Base-by-base conservation (phyloP, 1,140 invertebrate genomes). In the Anastrepha obliqua region DNA sequence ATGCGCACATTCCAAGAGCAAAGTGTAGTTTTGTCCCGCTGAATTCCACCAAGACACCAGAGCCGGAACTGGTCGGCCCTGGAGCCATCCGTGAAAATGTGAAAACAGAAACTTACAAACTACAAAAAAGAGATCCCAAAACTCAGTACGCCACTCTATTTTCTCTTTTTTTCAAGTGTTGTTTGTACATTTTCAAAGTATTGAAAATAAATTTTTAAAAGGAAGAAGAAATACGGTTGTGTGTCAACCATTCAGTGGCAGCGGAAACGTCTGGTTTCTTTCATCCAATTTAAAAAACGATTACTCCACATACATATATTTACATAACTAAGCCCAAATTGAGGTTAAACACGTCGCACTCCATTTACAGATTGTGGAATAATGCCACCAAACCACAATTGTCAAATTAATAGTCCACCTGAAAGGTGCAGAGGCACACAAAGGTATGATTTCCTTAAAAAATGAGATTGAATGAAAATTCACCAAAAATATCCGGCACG, bases 201-300 rank as follows among this genome's bases (percentile, higher is more conserved):
- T 29, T 29, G 29, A 29, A 29, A 29, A 29, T 29, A 29, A 0
- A 29, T 29, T 29, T 29, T 29, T 29, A 29, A 29, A 29, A 29
- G 29, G 29, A 29, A 29, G 1, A 29, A 29, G 29, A 29, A 29
- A 29, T 29, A 29, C 29, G 29, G 29, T 29, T 29, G 29, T 29
- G 29, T 29, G 29, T 29, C 29, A 29, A 29, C 39, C 67, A 39
- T 70, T 70, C 67, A 70, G 67, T 70, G 39, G 67, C 67, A 70
- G 39, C 67, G 67, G 67, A 70, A 70, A 70, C 67, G 42, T 74
- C 39, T 47, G 67, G 67, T n/a, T 74, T 74, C 17, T 42, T 74
- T 47, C 44, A 42, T 74, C n/a, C 67, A 42, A 47, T 47, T 74
- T 44, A 39, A 17, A 74, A 74, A 74, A 13, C 15, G 39, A 70